Evolutionary conservation across 2,888 invertebrate genomes (phyloP), one percentile per base, ranked within the genome.

Genomic region (Orthonevra nobilis): DNA sequence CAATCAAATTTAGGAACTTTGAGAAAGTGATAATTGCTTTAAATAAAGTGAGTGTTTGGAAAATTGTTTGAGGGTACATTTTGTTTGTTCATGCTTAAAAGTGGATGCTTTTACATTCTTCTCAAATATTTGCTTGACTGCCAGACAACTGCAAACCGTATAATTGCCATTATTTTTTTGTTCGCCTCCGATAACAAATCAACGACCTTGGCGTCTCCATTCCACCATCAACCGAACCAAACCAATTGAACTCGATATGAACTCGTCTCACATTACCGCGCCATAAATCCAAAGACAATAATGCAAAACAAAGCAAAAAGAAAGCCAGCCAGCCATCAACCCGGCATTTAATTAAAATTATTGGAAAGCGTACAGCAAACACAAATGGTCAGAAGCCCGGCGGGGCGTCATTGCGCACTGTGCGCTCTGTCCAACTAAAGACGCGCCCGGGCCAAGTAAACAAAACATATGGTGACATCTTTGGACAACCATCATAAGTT

Each of bases 291-390:
- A 38, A 19, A 23, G 19, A 54, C 52, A 61, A 23, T 34, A 34
- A 30, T 34, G 12, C 6, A 38, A 63, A 48, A 32, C 40, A n/a
- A 70, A 50, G n/a, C n/a, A 23, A 23, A 23, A 23, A 23, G 5
- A 23, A 46, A 10, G 12, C 12, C 26, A 15, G n/a, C n/a, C n/a
- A 60, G 28, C n/a, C 23, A 7, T 42, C 46, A 19, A 5, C 15
- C 40, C 15, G 15, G 28, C 9, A 12, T 75, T 69, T 70, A 70
- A 77, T 77, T 77, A 58, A 77, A 77, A 77, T 70, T 77, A 77
- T 77, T 70, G 50, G 23, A 28, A 63, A 56, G 36, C 42, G 36
- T 7, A 48, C 20, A 23, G 12, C 32, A 26, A 40, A 26, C 28
- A 38, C 40, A 32, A 54, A 52, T 48, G 36, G 12, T 14, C 30